Evolutionary conservation across 2,113 vertebrate genomes (phyloP).

Genomic region (Carollia perspicillata): DNA sequence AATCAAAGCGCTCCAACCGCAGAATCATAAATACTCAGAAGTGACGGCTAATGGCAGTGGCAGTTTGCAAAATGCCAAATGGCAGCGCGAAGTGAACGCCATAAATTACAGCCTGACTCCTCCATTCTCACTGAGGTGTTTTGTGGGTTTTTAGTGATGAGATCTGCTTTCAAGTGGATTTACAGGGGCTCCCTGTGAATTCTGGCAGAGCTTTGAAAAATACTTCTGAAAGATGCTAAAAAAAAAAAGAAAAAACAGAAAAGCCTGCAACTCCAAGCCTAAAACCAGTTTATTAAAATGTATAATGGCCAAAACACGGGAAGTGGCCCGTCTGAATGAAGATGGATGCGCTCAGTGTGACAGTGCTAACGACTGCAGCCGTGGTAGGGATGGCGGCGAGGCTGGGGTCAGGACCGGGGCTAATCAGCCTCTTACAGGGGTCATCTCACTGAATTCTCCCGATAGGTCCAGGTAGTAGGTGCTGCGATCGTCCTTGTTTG

Average conservation of each 20-base stretch:
- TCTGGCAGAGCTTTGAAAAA: slow-evolving; percentile 41
- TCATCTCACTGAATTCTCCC: not conserved
- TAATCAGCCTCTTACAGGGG: not conserved
- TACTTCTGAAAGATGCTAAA: slow-evolving; percentile 27
- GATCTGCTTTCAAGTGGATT: slow-evolving; percentile 71
- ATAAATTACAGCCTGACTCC: slow-evolving; percentile 55
- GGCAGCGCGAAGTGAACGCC: not conserved
- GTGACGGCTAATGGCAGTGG: slow-evolving; percentile 45
- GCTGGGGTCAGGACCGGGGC: not conserved
- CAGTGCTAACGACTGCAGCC: not conserved
- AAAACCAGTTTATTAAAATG: slow-evolving; percentile 35
- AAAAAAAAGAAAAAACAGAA: slow-evolving; percentile 23
- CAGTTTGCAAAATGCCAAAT: slow-evolving; percentile 69
- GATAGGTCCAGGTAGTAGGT: not conserved
- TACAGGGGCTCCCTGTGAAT: slow-evolving; percentile 67
- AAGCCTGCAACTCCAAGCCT: not conserved
- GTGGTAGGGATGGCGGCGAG: not conserved
- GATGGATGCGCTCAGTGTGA: not conserved
- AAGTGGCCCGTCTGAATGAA: not conserved
- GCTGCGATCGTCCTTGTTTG: not conserved
- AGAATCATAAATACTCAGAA: slow-evolving; percentile 66
- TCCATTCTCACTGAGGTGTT: slow-evolving; percentile 52
- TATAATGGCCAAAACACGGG: slow-evolving; percentile 1
- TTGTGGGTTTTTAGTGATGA: slow-evolving; percentile 62
- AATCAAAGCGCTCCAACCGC: slow-evolving; percentile 53